Evolutionary conservation across 2,113 vertebrate species (phyloP).

Genomic region (Pomatostomus ruficeps): DNA sequence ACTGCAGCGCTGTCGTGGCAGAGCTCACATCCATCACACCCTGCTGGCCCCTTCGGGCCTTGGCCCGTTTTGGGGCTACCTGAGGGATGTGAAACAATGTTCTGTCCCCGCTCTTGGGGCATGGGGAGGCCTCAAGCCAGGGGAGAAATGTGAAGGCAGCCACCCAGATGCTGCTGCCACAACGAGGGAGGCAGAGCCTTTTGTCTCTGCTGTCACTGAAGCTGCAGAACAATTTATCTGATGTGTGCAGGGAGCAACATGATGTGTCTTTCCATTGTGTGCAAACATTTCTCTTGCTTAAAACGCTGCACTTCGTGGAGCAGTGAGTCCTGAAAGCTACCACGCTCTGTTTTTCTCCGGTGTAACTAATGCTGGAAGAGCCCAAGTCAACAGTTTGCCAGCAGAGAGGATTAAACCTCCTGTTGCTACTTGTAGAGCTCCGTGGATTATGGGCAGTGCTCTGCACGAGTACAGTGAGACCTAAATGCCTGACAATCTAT

Average conservation of each 20-base stretch:
- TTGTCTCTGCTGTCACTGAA: constrained; percentile 42
- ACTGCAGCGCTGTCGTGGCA: neutral
- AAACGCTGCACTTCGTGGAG: constrained; percentile 1
- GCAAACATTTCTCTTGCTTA: constrained; percentile 41
- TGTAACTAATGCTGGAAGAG: neutral
- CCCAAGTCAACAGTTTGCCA: neutral
- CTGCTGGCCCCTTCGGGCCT: neutral
- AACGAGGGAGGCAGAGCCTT: constrained; percentile 1
- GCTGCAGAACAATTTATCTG: constrained; percentile 26
- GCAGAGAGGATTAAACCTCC: neutral
- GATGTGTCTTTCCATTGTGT: constrained; percentile 49
- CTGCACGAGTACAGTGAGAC: constrained; percentile 9
- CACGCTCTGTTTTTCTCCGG: neutral
- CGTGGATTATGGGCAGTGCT: neutral
- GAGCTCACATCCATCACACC: neutral
- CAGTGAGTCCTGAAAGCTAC: constrained; percentile 12
- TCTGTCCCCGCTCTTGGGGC: neutral
- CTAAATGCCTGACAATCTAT: constrained; percentile 22
- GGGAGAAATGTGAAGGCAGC: neutral
- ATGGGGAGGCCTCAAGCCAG: neutral
- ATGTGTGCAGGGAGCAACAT: constrained; percentile 10
- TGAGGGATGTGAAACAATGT: neutral
- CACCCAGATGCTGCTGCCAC: constrained; percentile 35
- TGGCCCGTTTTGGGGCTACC: neutral
- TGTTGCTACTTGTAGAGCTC: constrained; percentile 33